Percentiles rank a stretch among this genome's conserved stretches.
phyloP scores from a whole-genome alignment of 2,113 vertebrate genomes.

The Tragelaphus buxtoni region DNA sequence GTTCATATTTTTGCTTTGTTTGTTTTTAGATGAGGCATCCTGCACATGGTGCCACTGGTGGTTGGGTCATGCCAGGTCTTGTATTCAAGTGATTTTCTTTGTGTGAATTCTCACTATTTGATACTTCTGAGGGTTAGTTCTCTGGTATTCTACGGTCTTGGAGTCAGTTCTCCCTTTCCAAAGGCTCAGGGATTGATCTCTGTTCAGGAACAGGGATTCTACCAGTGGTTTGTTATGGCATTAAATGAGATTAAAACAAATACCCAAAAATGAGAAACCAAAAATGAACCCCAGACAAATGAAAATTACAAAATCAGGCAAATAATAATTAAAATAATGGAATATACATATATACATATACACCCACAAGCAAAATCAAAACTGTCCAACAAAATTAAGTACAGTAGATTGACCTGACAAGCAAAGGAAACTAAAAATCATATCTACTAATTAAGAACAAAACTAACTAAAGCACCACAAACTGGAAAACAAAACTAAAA shows the following conservation, averaged over 20 bases:
- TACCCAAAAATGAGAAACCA: background rate
- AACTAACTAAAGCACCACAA: background rate
- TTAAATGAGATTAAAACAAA: background rate
- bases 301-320: background rate
- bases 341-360: background rate
- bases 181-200: background rate
- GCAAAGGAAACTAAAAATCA: too few relatives aligned
- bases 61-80: background rate
- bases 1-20: background rate
- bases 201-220: background rate
- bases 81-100: background rate
- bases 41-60: background rate
- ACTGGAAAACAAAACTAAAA: background rate
- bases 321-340: background rate
- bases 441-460: background rate
- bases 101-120: background rate
- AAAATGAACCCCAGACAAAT: background rate
- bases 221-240: background rate
- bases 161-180: background rate
- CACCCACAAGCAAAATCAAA: background rate
- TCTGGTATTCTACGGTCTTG: background rate
- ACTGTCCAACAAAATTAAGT: too few relatives aligned
- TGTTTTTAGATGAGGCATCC: background rate
- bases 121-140: background rate
- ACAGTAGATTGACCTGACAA: too few relatives aligned